Percentiles rank a stretch among this genome's conserved stretches.
These are phyloP conservation scores for Polypedilum vanderplanki DNA, from an alignment of 1,140 invertebrate species.

Conservation along the genomic window DNA sequence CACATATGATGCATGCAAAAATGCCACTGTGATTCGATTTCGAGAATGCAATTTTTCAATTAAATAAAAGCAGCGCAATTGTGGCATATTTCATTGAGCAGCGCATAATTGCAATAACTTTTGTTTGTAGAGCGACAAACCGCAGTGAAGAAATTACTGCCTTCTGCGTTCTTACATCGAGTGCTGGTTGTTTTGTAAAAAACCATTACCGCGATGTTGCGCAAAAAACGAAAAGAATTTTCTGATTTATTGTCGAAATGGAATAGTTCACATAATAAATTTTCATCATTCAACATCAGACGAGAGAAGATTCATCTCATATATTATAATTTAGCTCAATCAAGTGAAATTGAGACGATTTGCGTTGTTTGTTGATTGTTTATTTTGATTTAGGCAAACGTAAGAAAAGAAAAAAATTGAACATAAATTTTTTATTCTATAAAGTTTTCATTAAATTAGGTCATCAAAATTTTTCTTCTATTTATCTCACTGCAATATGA, in stretches of 20 bases:
- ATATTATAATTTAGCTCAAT: slow-evolving; percentile 25
- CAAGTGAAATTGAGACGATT: slow-evolving; percentile 27
- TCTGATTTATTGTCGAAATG: neutral
- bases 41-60: neutral
- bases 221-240: neutral
- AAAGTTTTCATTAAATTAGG: no score
- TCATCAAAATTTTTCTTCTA: neutral
- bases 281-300: neutral
- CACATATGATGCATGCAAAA: neutral
- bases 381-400: no score
- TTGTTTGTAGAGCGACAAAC: no score
- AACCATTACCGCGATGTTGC: neutral
- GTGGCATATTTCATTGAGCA: neutral
- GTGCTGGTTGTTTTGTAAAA: no score
- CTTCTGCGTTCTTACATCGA: no score
- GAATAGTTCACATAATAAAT: no score
- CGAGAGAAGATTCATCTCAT: neutral
- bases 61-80: neutral
- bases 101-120: neutral
- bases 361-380: slow-evolving; percentile 24
- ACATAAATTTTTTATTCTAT: no score
- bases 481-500: neutral
- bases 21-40: neutral
- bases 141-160: no score
- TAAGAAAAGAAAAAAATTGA: no score